Percentiles rank a stretch among this genome's conserved stretches.
Evolutionary conservation across 64 coral and sea anemone species (phyloP).

Genomic region (Catalaphyllia jardinei): DNA sequence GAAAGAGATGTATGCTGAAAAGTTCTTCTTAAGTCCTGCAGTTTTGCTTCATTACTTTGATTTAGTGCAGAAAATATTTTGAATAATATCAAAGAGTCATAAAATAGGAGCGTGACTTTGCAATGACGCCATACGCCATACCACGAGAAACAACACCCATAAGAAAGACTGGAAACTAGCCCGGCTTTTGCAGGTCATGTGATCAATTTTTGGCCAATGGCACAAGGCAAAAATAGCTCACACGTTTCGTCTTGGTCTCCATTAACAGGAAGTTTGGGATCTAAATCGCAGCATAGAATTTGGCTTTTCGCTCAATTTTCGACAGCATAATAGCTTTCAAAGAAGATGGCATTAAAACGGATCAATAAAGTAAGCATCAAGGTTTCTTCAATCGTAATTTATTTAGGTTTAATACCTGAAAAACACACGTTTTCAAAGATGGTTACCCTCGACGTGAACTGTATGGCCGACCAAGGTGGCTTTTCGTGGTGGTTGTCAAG

Average conservation of each 20-base stretch:
- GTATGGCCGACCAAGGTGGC: background rate
- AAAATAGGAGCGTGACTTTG: background rate
- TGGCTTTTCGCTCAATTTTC: conserved; percentile 57
- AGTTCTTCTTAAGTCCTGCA: too few species aligned
- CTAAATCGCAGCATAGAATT: conserved; percentile 45
- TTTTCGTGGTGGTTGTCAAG: conserved; percentile 16
- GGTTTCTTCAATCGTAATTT: conserved; percentile 20
- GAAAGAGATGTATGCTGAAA: too few species aligned
- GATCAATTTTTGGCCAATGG: conserved; percentile 14
- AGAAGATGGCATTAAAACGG: conserved; percentile 97
- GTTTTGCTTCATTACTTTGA: background rate
- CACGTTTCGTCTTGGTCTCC: conserved; percentile 45
- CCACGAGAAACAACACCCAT: conserved; percentile 8
- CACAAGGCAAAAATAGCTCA: background rate
- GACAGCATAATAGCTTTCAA: conserved; percentile 57
- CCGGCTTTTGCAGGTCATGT: background rate
- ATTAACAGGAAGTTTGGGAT: conserved; percentile 93
- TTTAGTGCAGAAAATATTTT: too few species aligned
- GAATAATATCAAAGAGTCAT: background rate
- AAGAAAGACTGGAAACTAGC: conserved; percentile 7
- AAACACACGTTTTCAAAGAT: background rate
- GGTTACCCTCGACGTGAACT: conserved; percentile 13
- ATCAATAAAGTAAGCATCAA: conserved; percentile 95
- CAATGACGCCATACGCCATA: background rate
- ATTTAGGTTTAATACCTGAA: background rate